These are phyloP conservation scores for Chaetophractus vellerosus DNA, from an alignment of 2,797 vertebrate genomes.

Conservation along the genomic window DNA sequence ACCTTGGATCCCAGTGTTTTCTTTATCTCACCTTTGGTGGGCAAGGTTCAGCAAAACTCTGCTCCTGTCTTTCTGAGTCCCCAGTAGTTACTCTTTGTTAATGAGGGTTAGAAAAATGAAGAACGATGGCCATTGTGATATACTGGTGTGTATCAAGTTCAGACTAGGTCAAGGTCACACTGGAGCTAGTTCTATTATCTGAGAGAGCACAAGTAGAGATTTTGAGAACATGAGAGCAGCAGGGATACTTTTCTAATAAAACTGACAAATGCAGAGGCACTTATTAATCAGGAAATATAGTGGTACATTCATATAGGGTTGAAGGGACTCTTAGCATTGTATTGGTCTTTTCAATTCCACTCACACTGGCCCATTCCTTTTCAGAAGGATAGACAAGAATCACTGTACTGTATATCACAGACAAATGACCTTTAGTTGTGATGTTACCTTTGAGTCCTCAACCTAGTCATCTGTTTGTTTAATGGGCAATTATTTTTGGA, in stretches of 20 bases:
- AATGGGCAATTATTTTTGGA: neutral
- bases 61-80: neutral
- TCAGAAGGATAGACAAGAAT: neutral
- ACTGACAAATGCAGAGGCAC: neutral
- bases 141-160: neutral
- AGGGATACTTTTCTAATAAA: neutral
- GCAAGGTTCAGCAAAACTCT: neutral
- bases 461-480: neutral
- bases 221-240: neutral
- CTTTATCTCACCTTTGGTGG: neutral
- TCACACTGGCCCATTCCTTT: neutral
- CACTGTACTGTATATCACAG: no score
- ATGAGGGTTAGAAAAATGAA: neutral
- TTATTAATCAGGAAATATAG: neutral
- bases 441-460: neutral
- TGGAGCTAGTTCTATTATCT: neutral
- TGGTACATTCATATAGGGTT: neutral
- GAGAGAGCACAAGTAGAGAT: neutral
- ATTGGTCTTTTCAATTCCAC: neutral
- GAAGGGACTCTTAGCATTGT: no score
- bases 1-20: neutral
- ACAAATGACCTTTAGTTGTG: neutral
- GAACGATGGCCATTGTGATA: no score
- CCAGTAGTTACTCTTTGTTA: neutral
- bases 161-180: rapidly evolving